Evolutionary conservation across 2,113 vertebrate genomes (phyloP).

Genomic region (Eubucco bourcierii): DNA sequence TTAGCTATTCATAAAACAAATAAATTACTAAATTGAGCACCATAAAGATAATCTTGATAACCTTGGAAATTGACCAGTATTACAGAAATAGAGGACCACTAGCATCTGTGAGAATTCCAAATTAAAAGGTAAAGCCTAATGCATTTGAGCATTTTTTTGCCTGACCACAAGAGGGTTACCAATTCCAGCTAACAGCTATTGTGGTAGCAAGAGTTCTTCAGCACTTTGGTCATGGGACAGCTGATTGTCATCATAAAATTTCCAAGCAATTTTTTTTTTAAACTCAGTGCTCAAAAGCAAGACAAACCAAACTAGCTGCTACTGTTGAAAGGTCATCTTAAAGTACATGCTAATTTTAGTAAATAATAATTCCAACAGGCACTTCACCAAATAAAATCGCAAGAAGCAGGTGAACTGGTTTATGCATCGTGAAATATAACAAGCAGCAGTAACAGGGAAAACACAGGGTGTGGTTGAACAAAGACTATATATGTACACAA

Average conservation of each 20-base stretch:
- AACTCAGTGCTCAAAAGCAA: background rate
- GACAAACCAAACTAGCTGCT: background rate
- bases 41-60: background rate
- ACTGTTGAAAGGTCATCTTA: background rate
- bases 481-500: background rate
- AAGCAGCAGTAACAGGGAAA: background rate
- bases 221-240: background rate
- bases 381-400: background rate
- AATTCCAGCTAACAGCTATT: background rate
- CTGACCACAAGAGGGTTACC: background rate
- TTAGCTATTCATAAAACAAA: background rate
- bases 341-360: background rate
- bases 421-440: background rate
- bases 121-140: background rate
- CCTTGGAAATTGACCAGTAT: background rate
- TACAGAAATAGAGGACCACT: background rate
- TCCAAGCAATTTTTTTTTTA: background rate
- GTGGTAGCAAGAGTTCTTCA: background rate
- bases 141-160: background rate
- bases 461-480: background rate
- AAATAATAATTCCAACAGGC: background rate
- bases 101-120: background rate
- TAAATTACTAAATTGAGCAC: background rate
- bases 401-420: background rate
- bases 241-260: background rate